Conservation (phyloP, 2,113 vertebrate species). For the Mellivora capensis region DNA sequence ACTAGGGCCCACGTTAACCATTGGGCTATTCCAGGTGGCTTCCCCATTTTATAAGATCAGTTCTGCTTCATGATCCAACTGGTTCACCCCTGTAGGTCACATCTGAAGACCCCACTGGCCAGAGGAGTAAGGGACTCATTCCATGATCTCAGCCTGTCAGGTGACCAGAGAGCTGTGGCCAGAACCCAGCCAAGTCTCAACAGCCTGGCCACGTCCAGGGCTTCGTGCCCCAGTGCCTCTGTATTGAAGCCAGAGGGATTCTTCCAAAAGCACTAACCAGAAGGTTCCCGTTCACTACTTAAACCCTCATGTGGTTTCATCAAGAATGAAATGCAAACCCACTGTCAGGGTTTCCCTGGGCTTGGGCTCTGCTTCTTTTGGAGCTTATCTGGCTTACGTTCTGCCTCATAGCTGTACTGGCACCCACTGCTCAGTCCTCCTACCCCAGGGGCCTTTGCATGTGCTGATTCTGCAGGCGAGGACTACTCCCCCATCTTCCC, state of each 20-base stretch:
- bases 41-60: background rate
- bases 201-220: background rate
- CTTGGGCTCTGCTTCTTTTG: background rate
- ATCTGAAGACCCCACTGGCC: background rate
- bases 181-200: background rate
- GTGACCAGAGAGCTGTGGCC: background rate
- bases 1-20: background rate
- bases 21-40: background rate
- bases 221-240: background rate
- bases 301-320: background rate
- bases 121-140: background rate
- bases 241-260: background rate
- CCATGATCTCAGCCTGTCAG: fast-evolving
- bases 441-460: background rate
- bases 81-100: background rate
- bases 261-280: background rate
- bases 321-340: background rate
- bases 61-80: fast-evolving
- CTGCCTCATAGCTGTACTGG: background rate
- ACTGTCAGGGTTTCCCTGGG: background rate
- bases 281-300: background rate
- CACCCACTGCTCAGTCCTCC: background rate
- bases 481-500: background rate
- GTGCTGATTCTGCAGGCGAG: too few species aligned
- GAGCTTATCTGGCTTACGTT: background rate